Conservation (phyloP, 2,113 vertebrate species). For the Salvator merianae region DNA sequence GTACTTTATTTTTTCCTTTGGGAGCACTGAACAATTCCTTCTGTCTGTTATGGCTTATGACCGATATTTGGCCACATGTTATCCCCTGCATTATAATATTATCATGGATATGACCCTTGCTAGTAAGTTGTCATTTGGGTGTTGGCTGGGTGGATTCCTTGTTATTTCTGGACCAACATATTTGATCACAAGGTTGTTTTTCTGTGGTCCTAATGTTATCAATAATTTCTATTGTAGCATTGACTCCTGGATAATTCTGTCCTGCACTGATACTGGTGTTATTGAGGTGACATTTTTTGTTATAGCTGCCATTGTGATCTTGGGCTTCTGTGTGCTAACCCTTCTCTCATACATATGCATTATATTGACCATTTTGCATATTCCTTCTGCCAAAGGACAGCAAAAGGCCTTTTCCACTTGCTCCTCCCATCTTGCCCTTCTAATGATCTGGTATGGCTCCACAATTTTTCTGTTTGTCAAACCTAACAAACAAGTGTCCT, state of each 20-base stretch:
- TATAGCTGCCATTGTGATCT: constrained; percentile 24
- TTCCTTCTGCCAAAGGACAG: constrained; percentile 10
- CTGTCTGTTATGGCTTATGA: constrained; percentile 13
- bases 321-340: constrained; percentile 6
- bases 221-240: constrained; percentile 44
- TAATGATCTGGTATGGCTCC: constrained; percentile 39
- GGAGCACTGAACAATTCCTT: constrained; percentile 24
- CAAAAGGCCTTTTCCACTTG: constrained; percentile 50
- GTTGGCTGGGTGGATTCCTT: constrained; percentile 40
- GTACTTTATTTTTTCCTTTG: constrained; percentile 19
- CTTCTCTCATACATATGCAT: constrained; percentile 35
- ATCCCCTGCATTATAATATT: neutral
- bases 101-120: neutral
- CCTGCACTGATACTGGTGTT: constrained; percentile 13
- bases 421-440: constrained; percentile 43
- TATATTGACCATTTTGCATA: constrained; percentile 30
- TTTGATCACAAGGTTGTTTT: constrained; percentile 27
- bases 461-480: constrained; percentile 50
- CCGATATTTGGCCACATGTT: constrained; percentile 29
- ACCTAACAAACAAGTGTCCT: constrained; percentile 30
- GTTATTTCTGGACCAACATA: constrained; percentile 28
- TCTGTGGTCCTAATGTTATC: constrained; percentile 41
- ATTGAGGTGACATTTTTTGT: constrained; percentile 39
- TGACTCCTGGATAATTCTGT: constrained; percentile 39
- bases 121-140: neutral